Evolutionary conservation across 2,113 vertebrate genomes (phyloP).

Genomic region (Erythrolamprus reginae): DNA sequence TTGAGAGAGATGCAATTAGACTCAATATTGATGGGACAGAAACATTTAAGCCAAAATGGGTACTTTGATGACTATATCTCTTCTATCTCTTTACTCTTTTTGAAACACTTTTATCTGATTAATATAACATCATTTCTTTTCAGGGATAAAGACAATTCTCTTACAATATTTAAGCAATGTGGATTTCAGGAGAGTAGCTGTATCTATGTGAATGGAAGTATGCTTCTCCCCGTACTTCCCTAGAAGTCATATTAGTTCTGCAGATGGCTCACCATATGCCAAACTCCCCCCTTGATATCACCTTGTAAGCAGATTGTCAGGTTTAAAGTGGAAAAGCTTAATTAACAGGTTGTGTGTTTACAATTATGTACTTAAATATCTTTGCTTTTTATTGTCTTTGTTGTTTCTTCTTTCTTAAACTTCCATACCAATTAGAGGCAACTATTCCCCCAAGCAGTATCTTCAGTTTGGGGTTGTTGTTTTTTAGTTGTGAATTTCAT

Average conservation of each 20-base stretch:
- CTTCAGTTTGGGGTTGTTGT: too few species aligned
- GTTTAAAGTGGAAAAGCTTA: constrained; percentile 72
- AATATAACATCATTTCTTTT: not conserved
- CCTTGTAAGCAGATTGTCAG: constrained; percentile 72
- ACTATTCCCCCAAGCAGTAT: constrained; percentile 5
- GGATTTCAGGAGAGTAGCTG: constrained; percentile 22
- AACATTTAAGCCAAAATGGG: not conserved
- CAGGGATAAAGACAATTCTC: constrained; percentile 27
- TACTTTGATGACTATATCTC: not conserved
- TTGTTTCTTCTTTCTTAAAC: constrained; percentile 50
- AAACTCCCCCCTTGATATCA: constrained; percentile 58
- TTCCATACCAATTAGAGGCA: constrained; percentile 55
- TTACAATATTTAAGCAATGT: constrained; percentile 16
- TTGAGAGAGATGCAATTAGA: not conserved
- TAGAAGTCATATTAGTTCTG: not conserved
- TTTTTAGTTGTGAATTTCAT: not conserved
- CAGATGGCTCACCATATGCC: constrained; percentile 75
- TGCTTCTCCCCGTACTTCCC: not conserved
- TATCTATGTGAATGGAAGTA: not conserved
- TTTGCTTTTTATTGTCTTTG: constrained; percentile 56
- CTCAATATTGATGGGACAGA: not conserved
- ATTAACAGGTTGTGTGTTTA: constrained; percentile 71
- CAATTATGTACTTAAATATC: constrained; percentile 72
- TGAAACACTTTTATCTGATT: not conserved
- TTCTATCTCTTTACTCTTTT: not conserved